Percentiles rank a stretch among this genome's conserved stretches.
Conservation (phyloP, 2,797 vertebrate species). For the Darevskia nairensis region DNA sequence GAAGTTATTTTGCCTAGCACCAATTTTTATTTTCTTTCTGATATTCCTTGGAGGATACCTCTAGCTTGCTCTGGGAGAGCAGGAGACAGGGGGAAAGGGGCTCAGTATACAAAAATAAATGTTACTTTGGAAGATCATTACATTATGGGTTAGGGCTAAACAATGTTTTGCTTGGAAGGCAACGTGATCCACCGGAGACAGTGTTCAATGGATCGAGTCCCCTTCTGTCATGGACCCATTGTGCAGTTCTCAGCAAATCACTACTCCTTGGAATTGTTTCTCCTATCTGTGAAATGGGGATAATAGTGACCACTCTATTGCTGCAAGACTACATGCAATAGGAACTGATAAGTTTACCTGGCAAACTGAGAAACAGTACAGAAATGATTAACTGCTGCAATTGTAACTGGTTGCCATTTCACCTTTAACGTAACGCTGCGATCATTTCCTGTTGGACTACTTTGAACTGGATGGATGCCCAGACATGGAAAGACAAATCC, state of each 20-base stretch:
- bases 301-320: background rate
- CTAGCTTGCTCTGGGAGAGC: background rate
- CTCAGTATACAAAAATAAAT: background rate
- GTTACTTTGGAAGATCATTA: background rate
- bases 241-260: background rate
- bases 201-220: background rate
- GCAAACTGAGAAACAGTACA: background rate
- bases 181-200: background rate
- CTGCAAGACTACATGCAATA: background rate
- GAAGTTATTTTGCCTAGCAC: background rate
- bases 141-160: background rate
- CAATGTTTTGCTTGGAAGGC: background rate
- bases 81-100: background rate
- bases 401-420: background rate
- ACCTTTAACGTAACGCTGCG: constrained; percentile 87
- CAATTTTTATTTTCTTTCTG: background rate
- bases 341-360: background rate
- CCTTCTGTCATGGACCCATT: background rate
- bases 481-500: constrained; percentile 90
- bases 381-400: background rate
- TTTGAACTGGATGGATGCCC: constrained; percentile 93
- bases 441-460: constrained; percentile 77
- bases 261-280: background rate
- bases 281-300: background rate
- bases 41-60: background rate